Evolutionary conservation across 1,140 invertebrate species (phyloP).

Genomic region (Drosophila obscura): DNA sequence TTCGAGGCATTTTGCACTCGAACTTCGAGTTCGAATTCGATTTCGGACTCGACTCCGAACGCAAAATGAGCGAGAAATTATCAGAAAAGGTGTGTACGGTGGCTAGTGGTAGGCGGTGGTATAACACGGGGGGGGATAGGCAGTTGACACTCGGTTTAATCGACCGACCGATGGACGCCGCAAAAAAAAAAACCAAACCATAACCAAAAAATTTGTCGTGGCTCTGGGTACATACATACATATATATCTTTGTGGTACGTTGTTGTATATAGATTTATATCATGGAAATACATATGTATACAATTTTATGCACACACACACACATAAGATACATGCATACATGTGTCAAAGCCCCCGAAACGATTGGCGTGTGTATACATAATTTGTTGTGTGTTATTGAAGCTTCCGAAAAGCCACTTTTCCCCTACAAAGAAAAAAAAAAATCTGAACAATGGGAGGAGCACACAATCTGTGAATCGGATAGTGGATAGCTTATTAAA

Average conservation of each 20-base stretch:
- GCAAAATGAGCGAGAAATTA: constrained; percentile 74
- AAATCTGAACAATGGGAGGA: no score
- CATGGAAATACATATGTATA: no score
- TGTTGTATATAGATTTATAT: no score
- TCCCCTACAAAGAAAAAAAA: no score
- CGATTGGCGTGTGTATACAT: constrained; percentile 41
- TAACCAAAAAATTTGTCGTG: constrained; percentile 36
- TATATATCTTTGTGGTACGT: no score
- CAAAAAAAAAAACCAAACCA: constrained; percentile 16
- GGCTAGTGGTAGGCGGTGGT: background rate
- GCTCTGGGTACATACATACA: background rate
- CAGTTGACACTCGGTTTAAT: constrained; percentile 20
- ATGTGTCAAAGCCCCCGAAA: constrained; percentile 28
- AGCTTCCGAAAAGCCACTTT: constrained; percentile 4
- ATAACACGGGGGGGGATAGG: constrained; percentile 2
- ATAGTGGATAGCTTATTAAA: no score
- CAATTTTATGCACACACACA: background rate
- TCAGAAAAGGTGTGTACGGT: constrained; percentile 39
- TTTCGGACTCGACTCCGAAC: constrained; percentile 53
- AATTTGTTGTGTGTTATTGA: constrained; percentile 29
- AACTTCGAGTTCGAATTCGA: constrained; percentile 17
- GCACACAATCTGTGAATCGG: no score
- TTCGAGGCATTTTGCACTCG: constrained; percentile 40
- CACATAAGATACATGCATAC: constrained; percentile 13
- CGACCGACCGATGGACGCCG: constrained; percentile 24